phyloP scores from a whole-genome alignment of 1,140 invertebrate species.

The Ephestia elutella region DNA sequence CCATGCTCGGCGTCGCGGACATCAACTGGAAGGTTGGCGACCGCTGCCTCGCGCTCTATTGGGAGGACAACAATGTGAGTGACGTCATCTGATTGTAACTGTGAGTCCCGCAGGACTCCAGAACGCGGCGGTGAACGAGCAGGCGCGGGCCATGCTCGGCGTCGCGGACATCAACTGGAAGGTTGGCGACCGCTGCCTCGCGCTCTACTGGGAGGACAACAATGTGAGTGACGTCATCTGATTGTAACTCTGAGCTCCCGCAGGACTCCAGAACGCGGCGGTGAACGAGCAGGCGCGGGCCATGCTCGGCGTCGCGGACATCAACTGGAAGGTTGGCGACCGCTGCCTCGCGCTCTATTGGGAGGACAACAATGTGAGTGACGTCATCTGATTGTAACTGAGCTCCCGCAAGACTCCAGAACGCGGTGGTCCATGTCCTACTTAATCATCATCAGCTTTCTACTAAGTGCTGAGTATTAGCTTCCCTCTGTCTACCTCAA shows the following conservation, averaged over 20 bases:
- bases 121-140: constrained; percentile 76
- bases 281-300: constrained; percentile 77
- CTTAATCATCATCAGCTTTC: too few species aligned
- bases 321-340: constrained; percentile 85
- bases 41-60: constrained; percentile 90
- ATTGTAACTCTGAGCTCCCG: too few species aligned
- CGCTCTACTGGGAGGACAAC: constrained; percentile 95
- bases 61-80: constrained; percentile 91
- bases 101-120: too few species aligned
- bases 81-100: too few species aligned
- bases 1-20: constrained; percentile 65
- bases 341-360: constrained; percentile 92
- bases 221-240: constrained; percentile 76
- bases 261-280: constrained; percentile 77
- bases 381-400: too few species aligned
- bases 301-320: constrained; percentile 63
- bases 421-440: constrained; percentile 76
- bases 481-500: too few species aligned
- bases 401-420: constrained; percentile 78
- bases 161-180: constrained; percentile 78
- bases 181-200: constrained; percentile 87
- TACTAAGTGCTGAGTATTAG: too few species aligned
- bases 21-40: constrained; percentile 85
- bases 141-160: constrained; percentile 74
- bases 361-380: constrained; percentile 89